A percentile compares a stretch with the other conserved stretches of the same genome.
These are phyloP conservation scores for Etheostoma cragini DNA, from an alignment of 2,113 vertebrate genomes.

Conservation along the genomic window DNA sequence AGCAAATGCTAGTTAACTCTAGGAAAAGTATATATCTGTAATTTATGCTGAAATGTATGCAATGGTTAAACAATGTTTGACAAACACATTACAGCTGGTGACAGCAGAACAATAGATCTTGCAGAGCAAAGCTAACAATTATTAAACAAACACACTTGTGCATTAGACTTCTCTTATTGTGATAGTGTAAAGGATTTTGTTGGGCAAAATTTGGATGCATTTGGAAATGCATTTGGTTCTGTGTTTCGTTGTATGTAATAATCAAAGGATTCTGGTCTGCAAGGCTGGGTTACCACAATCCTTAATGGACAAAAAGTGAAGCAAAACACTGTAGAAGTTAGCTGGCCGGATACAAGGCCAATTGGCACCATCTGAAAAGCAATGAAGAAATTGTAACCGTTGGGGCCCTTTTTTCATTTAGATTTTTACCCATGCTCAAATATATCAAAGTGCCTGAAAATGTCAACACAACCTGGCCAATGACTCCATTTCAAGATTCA, in stretches of 20 bases:
- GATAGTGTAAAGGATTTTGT: background rate
- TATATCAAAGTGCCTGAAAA: slow-evolving; percentile 34
- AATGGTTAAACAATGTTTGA: slow-evolving; percentile 13
- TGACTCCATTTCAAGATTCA: slow-evolving; percentile 25
- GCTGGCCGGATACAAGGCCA: slow-evolving; percentile 7
- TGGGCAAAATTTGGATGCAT: slow-evolving; percentile 3
- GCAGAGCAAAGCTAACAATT: background rate
- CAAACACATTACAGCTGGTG: background rate
- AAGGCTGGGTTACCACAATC: slow-evolving; percentile 17
- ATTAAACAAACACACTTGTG: slow-evolving; percentile 17
- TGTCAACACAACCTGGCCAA: slow-evolving; percentile 36
- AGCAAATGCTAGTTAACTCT: slow-evolving; percentile 27
- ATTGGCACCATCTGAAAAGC: slow-evolving; percentile 22
- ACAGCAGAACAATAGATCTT: slow-evolving; percentile 20
- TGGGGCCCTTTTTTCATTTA: slow-evolving; percentile 26
- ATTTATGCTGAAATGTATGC: background rate
- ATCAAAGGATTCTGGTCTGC: slow-evolving; percentile 19
- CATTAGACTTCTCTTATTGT: slow-evolving; percentile 1
- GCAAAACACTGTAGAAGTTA: slow-evolving; percentile 27
- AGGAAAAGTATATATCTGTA: background rate
- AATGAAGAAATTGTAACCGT: slow-evolving; percentile 33
- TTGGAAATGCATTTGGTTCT: background rate
- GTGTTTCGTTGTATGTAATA: slow-evolving; percentile 30
- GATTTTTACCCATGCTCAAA: slow-evolving; percentile 36
- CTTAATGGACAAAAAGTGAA: slow-evolving; percentile 47